Conservation (phyloP, 2,113 vertebrate genomes). For the Cercocebus atys region DNA sequence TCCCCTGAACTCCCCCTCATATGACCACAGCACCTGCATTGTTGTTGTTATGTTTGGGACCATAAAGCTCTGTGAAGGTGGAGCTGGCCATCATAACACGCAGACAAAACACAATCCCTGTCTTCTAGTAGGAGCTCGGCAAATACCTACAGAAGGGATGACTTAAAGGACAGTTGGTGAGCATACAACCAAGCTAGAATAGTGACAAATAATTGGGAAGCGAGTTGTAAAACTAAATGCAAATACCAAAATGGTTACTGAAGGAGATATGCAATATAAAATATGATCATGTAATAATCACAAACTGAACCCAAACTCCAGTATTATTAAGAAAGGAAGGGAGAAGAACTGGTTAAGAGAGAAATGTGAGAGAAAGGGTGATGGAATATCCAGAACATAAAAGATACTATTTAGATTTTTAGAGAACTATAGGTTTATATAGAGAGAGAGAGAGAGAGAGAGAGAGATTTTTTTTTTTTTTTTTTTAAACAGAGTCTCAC, state of each 20-base stretch:
- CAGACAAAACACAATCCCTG: not conserved
- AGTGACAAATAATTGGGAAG: not conserved
- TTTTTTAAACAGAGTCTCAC: too few relatives aligned
- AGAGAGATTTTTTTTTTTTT: too few relatives aligned
- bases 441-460: too few relatives aligned
- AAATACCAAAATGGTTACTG: not conserved
- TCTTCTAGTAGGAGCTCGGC: not conserved
- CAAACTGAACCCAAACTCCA: not conserved
- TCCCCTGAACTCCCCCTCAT: not conserved
- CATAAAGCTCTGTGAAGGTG: not conserved
- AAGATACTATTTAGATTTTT: too few relatives aligned
- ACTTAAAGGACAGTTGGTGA: not conserved
- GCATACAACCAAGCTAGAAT: not conserved
- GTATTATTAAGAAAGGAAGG: not conserved
- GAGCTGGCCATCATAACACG: accelerated
- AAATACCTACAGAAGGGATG: too few relatives aligned
- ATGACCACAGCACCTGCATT: not conserved
- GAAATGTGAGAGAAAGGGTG: too few relatives aligned
- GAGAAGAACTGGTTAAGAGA: too few relatives aligned
- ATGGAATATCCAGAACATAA: too few relatives aligned
- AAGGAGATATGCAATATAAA: not conserved
- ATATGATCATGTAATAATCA: not conserved
- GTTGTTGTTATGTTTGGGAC: not conserved
- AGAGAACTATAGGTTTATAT: too few relatives aligned
- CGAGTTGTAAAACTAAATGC: not conserved